Conservation (phyloP, 2,797 vertebrate species). For the Bradypus variegatus region DNA sequence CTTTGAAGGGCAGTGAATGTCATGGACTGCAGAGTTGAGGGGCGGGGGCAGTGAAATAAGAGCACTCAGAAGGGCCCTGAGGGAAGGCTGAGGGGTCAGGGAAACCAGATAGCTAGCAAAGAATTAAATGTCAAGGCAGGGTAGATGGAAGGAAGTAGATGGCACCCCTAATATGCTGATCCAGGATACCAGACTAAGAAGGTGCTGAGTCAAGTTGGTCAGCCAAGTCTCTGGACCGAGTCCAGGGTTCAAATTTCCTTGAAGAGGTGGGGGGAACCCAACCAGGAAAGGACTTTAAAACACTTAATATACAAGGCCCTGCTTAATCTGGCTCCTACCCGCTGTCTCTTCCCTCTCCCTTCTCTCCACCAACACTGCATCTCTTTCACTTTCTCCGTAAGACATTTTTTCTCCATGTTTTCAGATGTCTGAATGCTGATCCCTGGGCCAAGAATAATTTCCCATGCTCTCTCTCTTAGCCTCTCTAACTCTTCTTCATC, state of each 20-base stretch:
- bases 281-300: background rate
- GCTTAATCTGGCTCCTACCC: background rate
- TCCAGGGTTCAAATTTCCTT: background rate
- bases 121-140: background rate
- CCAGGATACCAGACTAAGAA: background rate
- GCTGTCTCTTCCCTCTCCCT: background rate
- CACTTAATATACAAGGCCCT: background rate
- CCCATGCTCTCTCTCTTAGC: background rate
- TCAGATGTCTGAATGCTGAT: background rate
- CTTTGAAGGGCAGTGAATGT: constrained; percentile 28
- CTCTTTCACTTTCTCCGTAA: background rate
- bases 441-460: background rate
- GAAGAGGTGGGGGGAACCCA: background rate
- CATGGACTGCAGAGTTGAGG: background rate
- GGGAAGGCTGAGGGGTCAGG: background rate
- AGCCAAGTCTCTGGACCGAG: background rate
- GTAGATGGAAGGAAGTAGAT: background rate
- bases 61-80: background rate
- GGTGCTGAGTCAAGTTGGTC: background rate
- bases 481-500: background rate
- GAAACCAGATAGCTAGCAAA: background rate
- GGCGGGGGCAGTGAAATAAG: background rate
- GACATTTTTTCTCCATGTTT: background rate
- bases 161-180: background rate
- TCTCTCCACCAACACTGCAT: background rate